phyloP scores from a whole-genome alignment of 2,113 vertebrate genomes.

The Elephas maximus region DNA sequence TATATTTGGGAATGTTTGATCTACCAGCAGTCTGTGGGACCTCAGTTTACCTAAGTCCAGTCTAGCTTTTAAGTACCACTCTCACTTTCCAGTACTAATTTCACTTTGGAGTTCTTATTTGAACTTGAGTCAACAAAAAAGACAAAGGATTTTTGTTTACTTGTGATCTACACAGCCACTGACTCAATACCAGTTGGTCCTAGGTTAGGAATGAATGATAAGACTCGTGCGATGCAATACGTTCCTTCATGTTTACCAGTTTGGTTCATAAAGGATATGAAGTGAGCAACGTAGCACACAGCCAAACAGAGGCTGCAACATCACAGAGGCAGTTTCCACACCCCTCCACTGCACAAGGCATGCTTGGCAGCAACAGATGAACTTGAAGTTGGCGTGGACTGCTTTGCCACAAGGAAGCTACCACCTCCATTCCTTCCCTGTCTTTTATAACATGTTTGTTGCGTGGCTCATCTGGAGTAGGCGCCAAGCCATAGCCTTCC shows the following conservation, averaged over 20 bases:
- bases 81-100: neutral
- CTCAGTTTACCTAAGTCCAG: neutral
- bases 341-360: neutral
- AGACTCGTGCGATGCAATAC: neutral
- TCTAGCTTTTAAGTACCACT: slow-evolving; percentile 24
- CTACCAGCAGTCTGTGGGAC: neutral
- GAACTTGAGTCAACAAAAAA: slow-evolving; percentile 6
- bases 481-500: neutral
- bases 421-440: neutral
- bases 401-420: too few relatives aligned
- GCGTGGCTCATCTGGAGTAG: neutral
- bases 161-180: neutral
- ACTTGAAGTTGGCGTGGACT: neutral
- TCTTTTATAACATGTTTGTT: neutral
- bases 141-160: neutral
- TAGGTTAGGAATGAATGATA: neutral
- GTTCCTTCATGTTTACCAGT: neutral
- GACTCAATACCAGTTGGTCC: neutral
- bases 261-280: neutral
- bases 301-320: neutral
- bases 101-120: slow-evolving; percentile 42
- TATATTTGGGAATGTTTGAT: slow-evolving; percentile 6
- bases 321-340: neutral
- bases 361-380: neutral
- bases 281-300: neutral